Base-by-base conservation (phyloP, 1,140 invertebrate genomes). In the Diachasma alloeum region DNA sequence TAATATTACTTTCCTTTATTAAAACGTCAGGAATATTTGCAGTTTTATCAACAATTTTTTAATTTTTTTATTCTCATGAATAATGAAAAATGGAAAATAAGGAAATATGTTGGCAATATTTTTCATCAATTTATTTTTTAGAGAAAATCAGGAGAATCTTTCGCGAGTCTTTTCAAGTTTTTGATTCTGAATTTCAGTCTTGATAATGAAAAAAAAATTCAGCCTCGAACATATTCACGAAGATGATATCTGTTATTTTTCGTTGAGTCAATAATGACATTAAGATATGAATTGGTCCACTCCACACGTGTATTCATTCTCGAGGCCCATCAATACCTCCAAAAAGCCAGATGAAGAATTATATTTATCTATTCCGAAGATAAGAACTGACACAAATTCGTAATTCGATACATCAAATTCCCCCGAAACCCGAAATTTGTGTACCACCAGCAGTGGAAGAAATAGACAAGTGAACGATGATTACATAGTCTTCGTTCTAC, bases 301-400 rank as follows among this genome's bases (percentile, higher is more conserved):
- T 63, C 19, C 59, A 63, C 59, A 31, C 24, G 59, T 63, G 59
- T 24, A 63, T 26, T 10, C 11, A 63, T 63, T 63, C 19, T 63
- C 19, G 24, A 63, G 24, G 19, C 59, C 59, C 59, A 63, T 63
- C 59, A 63, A 63, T 63, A 63, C 59, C 19, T 19, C n/a, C 11
- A 63, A 63, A 63, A 56, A 63, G 13, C 59, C 59, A 68, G 66
- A 68, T 68, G 66, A 39, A 68, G 31, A 68, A 68, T 68, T 39
- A 37, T 39, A 68, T 68, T 68, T 68, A 68, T 37, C 26, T 68
- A 68, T 53, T 17, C 6, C 22, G 24, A 26, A 17, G 66, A 68
- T 68, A 68, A 68, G 66, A 68, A 39, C 4, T 68, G 59, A 63
- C 59, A 63, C 59, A 31, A 63, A 63, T 63, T 63, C 59, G 59